Evolutionary conservation across 2,797 vertebrate genomes (phyloP).

Genomic region (Bovichtus variegatus): DNA sequence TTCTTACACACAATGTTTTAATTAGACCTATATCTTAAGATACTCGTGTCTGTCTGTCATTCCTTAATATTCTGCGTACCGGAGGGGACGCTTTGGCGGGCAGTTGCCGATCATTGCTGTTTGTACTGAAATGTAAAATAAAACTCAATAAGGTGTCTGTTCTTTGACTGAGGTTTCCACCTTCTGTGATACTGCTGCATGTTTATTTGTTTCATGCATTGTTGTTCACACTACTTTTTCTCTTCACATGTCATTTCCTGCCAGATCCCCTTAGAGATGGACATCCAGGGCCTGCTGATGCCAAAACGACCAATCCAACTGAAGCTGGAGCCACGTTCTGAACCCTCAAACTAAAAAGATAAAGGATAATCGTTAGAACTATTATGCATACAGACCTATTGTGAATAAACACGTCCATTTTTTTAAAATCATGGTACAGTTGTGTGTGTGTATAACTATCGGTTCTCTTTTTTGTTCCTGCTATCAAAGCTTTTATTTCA

Average conservation of each 20-base stretch:
- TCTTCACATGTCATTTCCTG: not conserved
- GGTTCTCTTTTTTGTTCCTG: not conserved
- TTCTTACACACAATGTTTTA: too few relatives aligned
- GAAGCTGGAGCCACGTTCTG: conserved; percentile 78
- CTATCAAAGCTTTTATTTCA: not conserved
- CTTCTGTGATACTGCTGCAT: not conserved
- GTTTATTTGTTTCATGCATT: not conserved
- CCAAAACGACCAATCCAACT: conserved; percentile 85
- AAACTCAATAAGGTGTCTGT: not conserved
- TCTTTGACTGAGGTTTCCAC: not conserved
- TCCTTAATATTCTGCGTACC: too few relatives aligned
- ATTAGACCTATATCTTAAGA: too few relatives aligned
- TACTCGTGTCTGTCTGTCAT: too few relatives aligned
- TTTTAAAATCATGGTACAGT: not conserved
- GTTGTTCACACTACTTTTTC: not conserved
- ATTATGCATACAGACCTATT: not conserved
- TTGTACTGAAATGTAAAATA: not conserved
- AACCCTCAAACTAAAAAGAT: conserved; percentile 19
- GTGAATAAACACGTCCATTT: not conserved
- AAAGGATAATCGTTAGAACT: not conserved
- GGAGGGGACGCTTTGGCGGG: too few relatives aligned
- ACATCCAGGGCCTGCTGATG: conserved; percentile 54
- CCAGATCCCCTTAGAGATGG: conserved; percentile 85
- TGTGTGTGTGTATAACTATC: not conserved
- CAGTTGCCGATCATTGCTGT: too few relatives aligned